A percentile compares a stretch with the other conserved stretches of the same genome.
phyloP scores from a whole-genome alignment of 1,140 invertebrate species.

The Teleogryllus occipitalis region DNA sequence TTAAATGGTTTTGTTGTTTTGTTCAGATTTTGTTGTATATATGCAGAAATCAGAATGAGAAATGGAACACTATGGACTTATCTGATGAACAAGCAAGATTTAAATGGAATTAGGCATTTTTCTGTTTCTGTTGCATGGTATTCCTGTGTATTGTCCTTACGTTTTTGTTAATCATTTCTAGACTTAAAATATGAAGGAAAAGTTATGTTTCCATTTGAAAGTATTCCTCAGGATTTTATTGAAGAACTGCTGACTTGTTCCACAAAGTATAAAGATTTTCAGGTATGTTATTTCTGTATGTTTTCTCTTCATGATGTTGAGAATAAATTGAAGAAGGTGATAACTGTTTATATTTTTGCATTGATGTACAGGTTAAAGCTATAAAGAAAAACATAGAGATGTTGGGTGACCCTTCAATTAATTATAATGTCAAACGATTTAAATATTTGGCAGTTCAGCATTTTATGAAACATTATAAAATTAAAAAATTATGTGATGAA shows the following conservation, averaged over 20 bases:
- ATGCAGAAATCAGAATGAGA: too few relatives aligned
- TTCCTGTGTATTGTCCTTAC: not conserved
- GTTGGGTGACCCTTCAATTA: not conserved
- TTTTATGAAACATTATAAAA: not conserved
- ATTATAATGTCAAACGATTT: not conserved
- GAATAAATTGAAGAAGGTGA: not conserved
- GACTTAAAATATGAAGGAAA: constrained; percentile 29
- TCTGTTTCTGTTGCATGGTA: too few relatives aligned
- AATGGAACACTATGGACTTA: too few relatives aligned
- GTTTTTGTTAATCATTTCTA: constrained; percentile 9
- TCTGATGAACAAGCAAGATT: too few relatives aligned
- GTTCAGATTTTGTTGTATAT: not conserved
- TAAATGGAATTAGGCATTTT: too few relatives aligned
- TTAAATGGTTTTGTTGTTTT: not conserved
- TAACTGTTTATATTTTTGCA: not conserved
- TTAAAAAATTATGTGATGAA: not conserved
- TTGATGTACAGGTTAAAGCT: not conserved
- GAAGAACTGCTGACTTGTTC: constrained; percentile 55
- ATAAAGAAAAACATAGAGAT: not conserved
- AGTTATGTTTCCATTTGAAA: constrained; percentile 50
- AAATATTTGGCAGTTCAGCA: not conserved
- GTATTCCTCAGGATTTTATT: constrained; percentile 58
- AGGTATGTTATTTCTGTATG: constrained; percentile 36
- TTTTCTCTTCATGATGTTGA: not conserved
- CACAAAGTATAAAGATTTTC: constrained; percentile 52